These are phyloP conservation scores for Archips xylosteana DNA, from an alignment of 2,888 invertebrate genomes.

Conservation along the genomic window DNA sequence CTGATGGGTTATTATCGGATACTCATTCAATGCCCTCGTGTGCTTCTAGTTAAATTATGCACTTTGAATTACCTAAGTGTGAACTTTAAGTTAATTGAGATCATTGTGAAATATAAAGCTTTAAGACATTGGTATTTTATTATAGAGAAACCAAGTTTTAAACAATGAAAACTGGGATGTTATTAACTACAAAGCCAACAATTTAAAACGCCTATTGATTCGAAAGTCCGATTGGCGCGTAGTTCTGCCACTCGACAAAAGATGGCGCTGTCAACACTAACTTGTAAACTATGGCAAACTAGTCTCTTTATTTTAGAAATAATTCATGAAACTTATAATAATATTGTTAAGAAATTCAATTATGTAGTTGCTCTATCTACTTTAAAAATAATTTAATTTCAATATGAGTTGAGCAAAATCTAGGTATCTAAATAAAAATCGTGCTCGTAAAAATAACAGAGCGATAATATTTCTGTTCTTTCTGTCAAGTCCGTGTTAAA, in stretches of 20 bases:
- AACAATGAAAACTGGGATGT: background rate
- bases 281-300: background rate
- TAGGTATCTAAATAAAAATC: too few relatives aligned
- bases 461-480: too few relatives aligned
- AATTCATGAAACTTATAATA: too few relatives aligned
- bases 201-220: conserved; percentile 20
- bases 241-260: conserved; percentile 59
- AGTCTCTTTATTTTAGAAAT: too few relatives aligned
- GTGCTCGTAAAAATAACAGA: too few relatives aligned
- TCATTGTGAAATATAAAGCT: background rate
- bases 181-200: background rate
- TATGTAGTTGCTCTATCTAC: too few relatives aligned
- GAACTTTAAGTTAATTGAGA: background rate
- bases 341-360: too few relatives aligned
- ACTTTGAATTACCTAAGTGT: background rate
- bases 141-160: background rate
- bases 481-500: too few relatives aligned
- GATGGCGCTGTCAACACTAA: conserved; percentile 60
- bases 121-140: background rate
- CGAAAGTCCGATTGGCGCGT: background rate
- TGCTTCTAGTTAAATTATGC: background rate
- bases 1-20: conserved; percentile 22
- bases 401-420: too few relatives aligned
- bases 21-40: background rate
- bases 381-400: too few relatives aligned